Percentiles rank a stretch among this genome's conserved stretches.
These are phyloP conservation scores for Rotaria macrura DNA, from an alignment of 2,888 invertebrate species.

Conservation along the genomic window DNA sequence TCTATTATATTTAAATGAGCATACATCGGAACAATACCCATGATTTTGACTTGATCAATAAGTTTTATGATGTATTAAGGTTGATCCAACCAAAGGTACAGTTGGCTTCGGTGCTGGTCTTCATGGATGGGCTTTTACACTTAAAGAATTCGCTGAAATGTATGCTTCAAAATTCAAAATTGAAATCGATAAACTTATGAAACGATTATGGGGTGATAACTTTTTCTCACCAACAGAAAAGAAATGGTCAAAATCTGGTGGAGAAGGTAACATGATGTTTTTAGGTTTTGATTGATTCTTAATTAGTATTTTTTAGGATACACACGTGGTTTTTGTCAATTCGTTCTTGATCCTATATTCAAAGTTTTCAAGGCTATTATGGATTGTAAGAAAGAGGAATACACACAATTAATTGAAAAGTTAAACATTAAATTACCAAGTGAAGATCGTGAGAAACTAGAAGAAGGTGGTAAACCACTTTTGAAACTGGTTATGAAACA, in stretches of 20 bases:
- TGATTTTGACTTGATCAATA: background rate
- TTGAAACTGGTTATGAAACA: slow-evolving; percentile 95
- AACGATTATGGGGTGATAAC: slow-evolving; percentile 85
- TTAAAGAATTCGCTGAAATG: slow-evolving; percentile 98
- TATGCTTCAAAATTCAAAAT: slow-evolving; percentile 94
- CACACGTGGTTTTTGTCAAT: slow-evolving; percentile 87
- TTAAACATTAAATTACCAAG: slow-evolving; percentile 78
- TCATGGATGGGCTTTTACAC: slow-evolving; percentile 98
- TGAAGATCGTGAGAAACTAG: slow-evolving; percentile 70
- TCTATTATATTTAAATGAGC: too few relatives aligned
- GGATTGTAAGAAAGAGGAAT: slow-evolving; percentile 85
- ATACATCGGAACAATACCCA: too few relatives aligned
- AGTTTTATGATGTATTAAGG: slow-evolving; percentile 49
- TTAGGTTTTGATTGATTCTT: too few relatives aligned
- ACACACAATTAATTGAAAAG: slow-evolving; percentile 70
- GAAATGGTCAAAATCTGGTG: slow-evolving; percentile 76
- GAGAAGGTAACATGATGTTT: background rate
- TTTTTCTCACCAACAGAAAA: slow-evolving; percentile 93
- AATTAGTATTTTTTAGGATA: slow-evolving; percentile 28
- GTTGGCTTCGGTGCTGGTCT: slow-evolving; percentile 99
- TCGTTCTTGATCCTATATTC: slow-evolving; percentile 95
- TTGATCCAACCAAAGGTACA: slow-evolving; percentile 91
- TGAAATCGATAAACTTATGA: slow-evolving; percentile 87
- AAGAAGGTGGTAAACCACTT: slow-evolving; percentile 81
- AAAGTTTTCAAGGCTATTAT: slow-evolving; percentile 78